Conservation (phyloP, 2,797 vertebrate genomes). For the Mionectes olivaceus region DNA sequence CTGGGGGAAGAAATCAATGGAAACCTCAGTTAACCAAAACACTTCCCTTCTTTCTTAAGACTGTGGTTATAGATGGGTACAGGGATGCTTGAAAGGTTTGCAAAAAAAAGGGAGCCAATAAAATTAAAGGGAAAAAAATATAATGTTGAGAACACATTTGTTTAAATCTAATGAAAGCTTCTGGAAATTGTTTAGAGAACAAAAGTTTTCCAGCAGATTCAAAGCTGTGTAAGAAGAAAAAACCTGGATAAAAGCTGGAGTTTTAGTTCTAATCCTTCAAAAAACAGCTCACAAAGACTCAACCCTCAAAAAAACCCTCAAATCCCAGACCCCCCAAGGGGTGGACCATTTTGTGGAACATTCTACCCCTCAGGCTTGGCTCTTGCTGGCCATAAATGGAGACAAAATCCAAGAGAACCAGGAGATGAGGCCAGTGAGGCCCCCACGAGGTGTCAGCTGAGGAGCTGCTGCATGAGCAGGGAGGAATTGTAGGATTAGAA, state of each 20-base stretch:
- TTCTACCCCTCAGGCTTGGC: not conserved
- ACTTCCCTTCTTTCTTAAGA: slow-evolving; percentile 52
- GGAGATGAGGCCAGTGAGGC: not conserved
- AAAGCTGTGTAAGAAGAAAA: not conserved
- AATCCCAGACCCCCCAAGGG: not conserved
- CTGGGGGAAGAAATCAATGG: slow-evolving; percentile 70
- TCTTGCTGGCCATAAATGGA: not conserved
- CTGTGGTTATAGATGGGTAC: slow-evolving; percentile 19
- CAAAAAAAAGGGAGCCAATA: not conserved
- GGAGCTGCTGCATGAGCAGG: not conserved
- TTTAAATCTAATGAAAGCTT: not conserved
- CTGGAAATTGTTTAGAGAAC: not conserved
- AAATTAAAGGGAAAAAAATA: not conserved
- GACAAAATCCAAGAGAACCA: not conserved
- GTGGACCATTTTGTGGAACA: not conserved
- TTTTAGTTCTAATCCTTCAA: not conserved
- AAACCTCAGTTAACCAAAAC: slow-evolving; percentile 62
- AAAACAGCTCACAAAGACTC: not conserved
- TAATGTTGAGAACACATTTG: accelerated
- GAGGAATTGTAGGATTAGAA: not conserved
- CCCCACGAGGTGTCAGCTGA: not conserved
- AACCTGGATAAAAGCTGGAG: not conserved
- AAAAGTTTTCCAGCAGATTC: not conserved
- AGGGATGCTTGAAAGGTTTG: not conserved
- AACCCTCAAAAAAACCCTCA: not conserved